phyloP scores from a whole-genome alignment of 92 coral and sea anemone genomes.

The Palythoa grandiflora region DNA sequence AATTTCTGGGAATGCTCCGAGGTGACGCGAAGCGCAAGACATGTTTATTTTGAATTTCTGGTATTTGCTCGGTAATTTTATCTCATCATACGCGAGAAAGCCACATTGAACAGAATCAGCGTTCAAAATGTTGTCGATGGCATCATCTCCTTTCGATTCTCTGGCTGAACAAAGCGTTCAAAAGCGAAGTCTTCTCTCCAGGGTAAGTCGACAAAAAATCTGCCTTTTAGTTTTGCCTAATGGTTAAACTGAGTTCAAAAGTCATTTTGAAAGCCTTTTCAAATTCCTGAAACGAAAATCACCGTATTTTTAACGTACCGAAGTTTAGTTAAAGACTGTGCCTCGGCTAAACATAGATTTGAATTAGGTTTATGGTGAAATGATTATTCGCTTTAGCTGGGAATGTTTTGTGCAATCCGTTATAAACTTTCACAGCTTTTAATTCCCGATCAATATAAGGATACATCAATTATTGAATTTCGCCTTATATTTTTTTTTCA shows the following conservation, averaged over 20 bases:
- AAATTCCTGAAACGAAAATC: background rate
- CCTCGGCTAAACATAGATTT: background rate
- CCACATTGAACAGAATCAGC: background rate
- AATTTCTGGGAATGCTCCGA: conserved; percentile 1
- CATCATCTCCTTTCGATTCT: conserved; percentile 35
- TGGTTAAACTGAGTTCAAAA: conserved; percentile 17
- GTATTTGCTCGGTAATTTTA: background rate
- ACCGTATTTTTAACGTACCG: background rate
- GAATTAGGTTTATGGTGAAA: background rate
- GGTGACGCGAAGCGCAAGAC: conserved; percentile 17
- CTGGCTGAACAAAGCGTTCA: conserved; percentile 26
- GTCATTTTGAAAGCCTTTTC: background rate
- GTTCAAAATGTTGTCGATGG: conserved; percentile 10
- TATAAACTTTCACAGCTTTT: conserved; percentile 2
- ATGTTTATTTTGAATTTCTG: conserved; percentile 37
- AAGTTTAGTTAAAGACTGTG: background rate
- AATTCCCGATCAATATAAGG: background rate
- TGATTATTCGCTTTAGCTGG: background rate
- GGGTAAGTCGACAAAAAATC: conserved; percentile 29
- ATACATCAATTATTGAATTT: background rate
- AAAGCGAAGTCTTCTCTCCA: conserved; percentile 6
- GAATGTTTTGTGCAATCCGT: background rate
- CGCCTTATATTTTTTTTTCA: background rate
- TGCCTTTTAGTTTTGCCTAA: background rate
- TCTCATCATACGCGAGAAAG: background rate